A percentile compares a stretch with the other conserved stretches of the same genome.
These are phyloP conservation scores for Drosophila nannoptera DNA, from an alignment of 1,140 invertebrate species.

Conservation along the genomic window DNA sequence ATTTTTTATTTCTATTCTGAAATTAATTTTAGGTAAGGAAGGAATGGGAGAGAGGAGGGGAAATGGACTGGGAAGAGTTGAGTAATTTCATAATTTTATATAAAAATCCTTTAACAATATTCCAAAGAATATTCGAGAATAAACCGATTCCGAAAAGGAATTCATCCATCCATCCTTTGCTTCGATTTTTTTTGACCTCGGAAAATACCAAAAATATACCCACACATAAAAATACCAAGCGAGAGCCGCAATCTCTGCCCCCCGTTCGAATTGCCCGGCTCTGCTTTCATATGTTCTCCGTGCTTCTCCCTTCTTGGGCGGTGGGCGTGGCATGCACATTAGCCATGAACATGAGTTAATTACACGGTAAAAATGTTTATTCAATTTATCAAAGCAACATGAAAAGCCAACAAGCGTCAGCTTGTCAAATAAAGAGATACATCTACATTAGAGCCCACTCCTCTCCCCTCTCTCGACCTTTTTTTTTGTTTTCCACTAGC, in stretches of 20 bases:
- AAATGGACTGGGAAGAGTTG: no score
- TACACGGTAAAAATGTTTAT: conserved; percentile 58
- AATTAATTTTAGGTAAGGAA: neutral
- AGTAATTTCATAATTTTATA: no score
- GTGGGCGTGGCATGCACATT: conserved; percentile 50
- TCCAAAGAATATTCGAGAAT: no score
- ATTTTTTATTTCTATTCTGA: conserved; percentile 2
- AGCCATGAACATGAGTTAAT: conserved; percentile 66
- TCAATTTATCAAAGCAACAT: conserved; percentile 62
- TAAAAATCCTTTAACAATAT: no score
- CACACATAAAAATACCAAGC: neutral
- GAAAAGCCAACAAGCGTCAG: conserved; percentile 55
- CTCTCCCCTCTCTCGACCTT: neutral
- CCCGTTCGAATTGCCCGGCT: conserved; percentile 12
- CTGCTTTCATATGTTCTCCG: neutral
- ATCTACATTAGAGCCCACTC: conserved; percentile 38
- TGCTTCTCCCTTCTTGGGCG: neutral
- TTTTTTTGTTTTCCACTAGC: conserved; percentile 1
- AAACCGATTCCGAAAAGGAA: no score
- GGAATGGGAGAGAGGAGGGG: no score
- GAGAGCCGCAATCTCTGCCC: neutral
- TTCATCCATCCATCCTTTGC: no score
- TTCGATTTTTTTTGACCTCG: neutral
- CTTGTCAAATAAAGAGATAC: conserved; percentile 57
- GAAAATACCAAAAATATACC: neutral